Evolutionary conservation across 2,113 vertebrate species (phyloP).

Genomic region (Delphinapterus leucas): DNA sequence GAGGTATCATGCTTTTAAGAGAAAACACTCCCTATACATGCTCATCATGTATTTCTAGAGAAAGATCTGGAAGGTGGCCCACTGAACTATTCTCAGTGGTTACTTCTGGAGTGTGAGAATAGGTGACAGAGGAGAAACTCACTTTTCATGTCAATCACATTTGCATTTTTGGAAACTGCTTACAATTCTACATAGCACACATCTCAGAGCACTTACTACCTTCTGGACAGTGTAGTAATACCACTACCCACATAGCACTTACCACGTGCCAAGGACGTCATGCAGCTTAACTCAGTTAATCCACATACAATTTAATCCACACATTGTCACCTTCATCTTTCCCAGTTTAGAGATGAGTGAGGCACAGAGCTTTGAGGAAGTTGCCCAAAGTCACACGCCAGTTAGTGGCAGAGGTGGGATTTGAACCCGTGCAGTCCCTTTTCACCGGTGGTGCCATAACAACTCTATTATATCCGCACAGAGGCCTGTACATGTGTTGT

Average conservation of each 20-base stretch:
- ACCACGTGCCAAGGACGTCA: neutral
- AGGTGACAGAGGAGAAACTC: neutral
- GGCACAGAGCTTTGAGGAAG: neutral
- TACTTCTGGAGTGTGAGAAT: neutral
- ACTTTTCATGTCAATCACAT: neutral
- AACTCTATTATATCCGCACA: accelerated
- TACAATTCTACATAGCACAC: neutral
- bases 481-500: accelerated
- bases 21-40: neutral
- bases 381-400: neutral
- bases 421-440: neutral
- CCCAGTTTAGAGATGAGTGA: neutral
- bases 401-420: neutral
- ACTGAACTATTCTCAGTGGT: neutral
- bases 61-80: neutral
- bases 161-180: neutral
- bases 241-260: neutral
- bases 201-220: neutral
- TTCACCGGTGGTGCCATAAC: accelerated
- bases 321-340: neutral
- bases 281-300: too few relatives aligned
- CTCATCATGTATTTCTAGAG: neutral
- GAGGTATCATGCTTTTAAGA: neutral
- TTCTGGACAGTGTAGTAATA: accelerated
- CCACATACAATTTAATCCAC: neutral